Evolutionary conservation across 2,797 vertebrate genomes (phyloP).

Genomic region (Babyrousa celebensis): DNA sequence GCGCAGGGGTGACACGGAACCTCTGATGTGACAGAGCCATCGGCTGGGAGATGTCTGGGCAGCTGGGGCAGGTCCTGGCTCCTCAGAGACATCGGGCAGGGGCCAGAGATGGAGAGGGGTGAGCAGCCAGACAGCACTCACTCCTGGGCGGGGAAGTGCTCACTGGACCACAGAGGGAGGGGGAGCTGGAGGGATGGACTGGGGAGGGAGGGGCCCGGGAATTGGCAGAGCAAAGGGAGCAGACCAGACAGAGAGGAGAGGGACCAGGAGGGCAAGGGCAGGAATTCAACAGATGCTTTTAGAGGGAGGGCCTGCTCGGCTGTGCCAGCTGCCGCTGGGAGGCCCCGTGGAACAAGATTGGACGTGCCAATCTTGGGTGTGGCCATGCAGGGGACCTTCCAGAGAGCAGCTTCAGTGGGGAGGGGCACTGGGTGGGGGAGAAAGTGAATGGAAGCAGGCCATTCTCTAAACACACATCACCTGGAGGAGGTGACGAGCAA

Average conservation of each 20-base stretch:
- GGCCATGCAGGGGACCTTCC: background rate
- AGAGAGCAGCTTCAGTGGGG: rapidly evolving
- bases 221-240: background rate
- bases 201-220: too few species aligned
- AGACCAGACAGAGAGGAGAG: background rate
- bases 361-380: background rate
- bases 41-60: too few species aligned
- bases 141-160: background rate
- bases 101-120: background rate
- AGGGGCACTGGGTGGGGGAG: rapidly evolving
- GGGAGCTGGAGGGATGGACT: background rate
- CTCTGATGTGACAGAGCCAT: background rate
- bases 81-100: background rate
- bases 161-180: background rate
- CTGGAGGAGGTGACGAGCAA: background rate
- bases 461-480: background rate
- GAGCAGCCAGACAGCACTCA: background rate
- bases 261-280: background rate
- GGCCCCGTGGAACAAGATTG: background rate
- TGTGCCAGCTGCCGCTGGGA: too few species aligned
- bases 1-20: too few species aligned
- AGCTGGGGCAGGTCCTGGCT: too few species aligned
- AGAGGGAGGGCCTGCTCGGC: background rate
- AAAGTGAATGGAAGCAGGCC: background rate
- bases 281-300: background rate